Evolutionary conservation across 2,888 invertebrate genomes (phyloP), one percentile per base, ranked within the genome.

Genomic region (Yponomeuta cagnagella): DNA sequence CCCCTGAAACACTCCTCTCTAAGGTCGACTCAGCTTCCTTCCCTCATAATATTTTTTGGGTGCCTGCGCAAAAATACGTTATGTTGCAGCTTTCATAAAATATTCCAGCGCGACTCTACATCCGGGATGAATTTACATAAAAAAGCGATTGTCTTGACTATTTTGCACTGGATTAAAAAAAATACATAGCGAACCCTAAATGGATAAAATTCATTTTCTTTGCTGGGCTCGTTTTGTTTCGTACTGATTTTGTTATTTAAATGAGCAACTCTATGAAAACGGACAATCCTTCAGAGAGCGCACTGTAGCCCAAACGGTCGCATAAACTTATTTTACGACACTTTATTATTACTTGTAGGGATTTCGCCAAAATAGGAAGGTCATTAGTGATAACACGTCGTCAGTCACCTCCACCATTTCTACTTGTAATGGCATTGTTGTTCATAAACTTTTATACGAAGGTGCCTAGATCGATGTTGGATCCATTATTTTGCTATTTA

Each of bases 91-190:
- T 58, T 31, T 69, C n/a, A n/a, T 69, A 30, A 69, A 69, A 69
- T 52, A 69, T 52, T 69, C 69, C 69, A 37, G 33, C 48, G 69
- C 69, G 58, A 69, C 68, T 69, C 72, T 72, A 67, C 72, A 71
- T 73, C 69, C 75, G 73, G 48, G 6, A 75, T 74, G 71, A 74
- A 86, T 86, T 86, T 84, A 80, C 86, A 85, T 86, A 75, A 83
- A 81, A 84, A 83, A 74, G 77, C 78, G 80, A 79, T 84, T 82
- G 79, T 80, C 76, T 76, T 75, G 72, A 71, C 73, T 76, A 70
- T 73, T 72, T 74, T 71, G 75, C 73, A 72, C 71, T 73, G 72
- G 73, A 76, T 76, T 76, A 75, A 74, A 70, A 70, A 70, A 70
- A 70, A 12, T 4, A 12, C 37, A 43, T 63, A 52, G 68, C 68